Conservation (phyloP, 2,797 vertebrate species). For the Arremon aurantiirostris region DNA sequence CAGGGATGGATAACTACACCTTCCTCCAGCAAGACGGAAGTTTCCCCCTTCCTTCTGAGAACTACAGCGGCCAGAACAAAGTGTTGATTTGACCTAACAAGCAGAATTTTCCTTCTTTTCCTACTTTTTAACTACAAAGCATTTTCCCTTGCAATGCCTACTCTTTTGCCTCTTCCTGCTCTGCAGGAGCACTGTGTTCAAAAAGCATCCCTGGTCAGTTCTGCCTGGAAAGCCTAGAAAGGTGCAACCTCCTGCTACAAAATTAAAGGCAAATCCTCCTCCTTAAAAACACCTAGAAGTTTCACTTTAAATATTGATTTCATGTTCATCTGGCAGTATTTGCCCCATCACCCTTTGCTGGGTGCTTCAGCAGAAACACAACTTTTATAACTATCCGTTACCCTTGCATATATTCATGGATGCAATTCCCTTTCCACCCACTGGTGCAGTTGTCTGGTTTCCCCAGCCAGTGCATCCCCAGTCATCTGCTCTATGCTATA, state of each 20-base stretch:
- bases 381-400: neutral
- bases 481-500: conserved; percentile 21
- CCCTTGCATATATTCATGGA: neutral
- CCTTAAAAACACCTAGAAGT: neutral
- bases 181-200: neutral
- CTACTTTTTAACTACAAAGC: neutral
- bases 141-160: neutral
- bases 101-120: neutral
- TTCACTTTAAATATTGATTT: neutral
- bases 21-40: neutral
- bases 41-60: neutral
- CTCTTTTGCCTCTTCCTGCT: neutral
- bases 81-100: neutral
- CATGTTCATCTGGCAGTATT: neutral
- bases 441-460: neutral
- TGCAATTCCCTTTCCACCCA: neutral
- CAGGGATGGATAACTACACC: neutral
- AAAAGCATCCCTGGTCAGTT: neutral
- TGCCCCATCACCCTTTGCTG: neutral
- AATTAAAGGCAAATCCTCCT: neutral
- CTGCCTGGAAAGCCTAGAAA: neutral
- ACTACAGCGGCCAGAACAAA: neutral
- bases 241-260: neutral
- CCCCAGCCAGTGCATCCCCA: conserved; percentile 3
- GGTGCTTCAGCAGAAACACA: neutral